Evolutionary conservation across 1,140 invertebrate genomes (phyloP).

Genomic region (Diabrotica undecimpunctata): DNA sequence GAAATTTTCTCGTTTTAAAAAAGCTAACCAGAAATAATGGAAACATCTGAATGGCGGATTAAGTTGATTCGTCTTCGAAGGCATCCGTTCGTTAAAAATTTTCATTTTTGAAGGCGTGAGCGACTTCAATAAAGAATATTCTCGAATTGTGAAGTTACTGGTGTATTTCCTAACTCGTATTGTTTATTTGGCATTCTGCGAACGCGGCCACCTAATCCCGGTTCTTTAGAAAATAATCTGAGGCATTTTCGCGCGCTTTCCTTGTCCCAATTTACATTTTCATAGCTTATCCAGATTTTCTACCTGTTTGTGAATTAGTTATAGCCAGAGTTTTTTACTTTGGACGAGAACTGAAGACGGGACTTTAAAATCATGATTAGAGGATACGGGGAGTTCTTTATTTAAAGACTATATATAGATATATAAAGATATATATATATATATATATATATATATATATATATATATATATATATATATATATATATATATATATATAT

Average conservation of each 20-base stretch:
- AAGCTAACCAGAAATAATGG: too few relatives aligned
- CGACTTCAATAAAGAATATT: constrained; percentile 1
- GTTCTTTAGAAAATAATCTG: constrained; percentile 27
- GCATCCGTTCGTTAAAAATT: background rate
- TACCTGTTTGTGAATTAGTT: constrained; percentile 21
- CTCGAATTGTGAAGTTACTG: background rate
- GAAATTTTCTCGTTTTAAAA: too few relatives aligned
- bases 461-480: too few relatives aligned
- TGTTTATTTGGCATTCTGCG: constrained; percentile 22
- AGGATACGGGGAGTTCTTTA: too few relatives aligned
- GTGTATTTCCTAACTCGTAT: background rate
- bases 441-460: too few relatives aligned
- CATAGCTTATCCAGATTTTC: constrained; percentile 26
- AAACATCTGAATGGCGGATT: too few relatives aligned
- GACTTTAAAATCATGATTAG: too few relatives aligned
- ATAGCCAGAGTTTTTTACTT: constrained; percentile 6
- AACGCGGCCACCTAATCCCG: constrained; percentile 24
- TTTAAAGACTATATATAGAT: too few relatives aligned
- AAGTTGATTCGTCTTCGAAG: too few relatives aligned
- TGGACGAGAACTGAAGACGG: too few relatives aligned
- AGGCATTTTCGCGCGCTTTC: constrained; percentile 26
- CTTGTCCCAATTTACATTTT: constrained; percentile 28
- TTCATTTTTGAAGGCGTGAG: background rate
- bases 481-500: too few relatives aligned
- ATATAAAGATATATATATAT: too few relatives aligned